Conservation (phyloP, 1,140 invertebrate genomes). For the Harlomillsia oculata region DNA sequence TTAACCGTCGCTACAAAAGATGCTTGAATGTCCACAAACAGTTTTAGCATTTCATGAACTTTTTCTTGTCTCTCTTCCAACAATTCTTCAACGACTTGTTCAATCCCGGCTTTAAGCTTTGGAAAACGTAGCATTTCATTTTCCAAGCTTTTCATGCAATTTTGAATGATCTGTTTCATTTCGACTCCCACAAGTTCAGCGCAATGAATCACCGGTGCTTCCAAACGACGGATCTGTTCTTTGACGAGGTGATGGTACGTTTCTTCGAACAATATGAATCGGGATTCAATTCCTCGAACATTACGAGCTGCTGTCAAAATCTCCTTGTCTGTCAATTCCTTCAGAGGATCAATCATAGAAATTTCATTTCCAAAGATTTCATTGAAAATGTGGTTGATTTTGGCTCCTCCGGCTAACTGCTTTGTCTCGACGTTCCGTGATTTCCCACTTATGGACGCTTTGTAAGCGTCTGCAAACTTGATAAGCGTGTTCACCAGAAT, state of each 20-base stretch:
- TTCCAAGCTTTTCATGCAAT: no score
- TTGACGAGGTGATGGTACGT: constrained; percentile 92
- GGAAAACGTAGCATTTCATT: no score
- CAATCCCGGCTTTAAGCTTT: no score
- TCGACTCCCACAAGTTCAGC: constrained; percentile 97
- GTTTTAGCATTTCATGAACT: no score
- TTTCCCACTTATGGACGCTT: constrained; percentile 92
- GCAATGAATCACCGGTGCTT: constrained; percentile 91
- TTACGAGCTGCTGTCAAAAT: constrained; percentile 95
- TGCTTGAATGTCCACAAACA: no score
- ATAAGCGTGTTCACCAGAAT: constrained; percentile 95
- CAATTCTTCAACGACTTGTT: no score
- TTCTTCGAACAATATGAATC: no score
- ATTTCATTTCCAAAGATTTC: constrained; percentile 88
- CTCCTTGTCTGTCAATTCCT: constrained; percentile 81
- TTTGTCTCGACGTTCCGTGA: constrained; percentile 94
- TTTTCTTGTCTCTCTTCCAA: no score
- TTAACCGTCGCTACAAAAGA: no score
- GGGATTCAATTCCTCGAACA: constrained; percentile 76
- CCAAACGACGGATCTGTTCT: constrained; percentile 83
- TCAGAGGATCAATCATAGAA: constrained; percentile 84
- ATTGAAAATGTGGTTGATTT: constrained; percentile 98
- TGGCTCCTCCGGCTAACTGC: constrained; percentile 92
- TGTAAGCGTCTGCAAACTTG: constrained; percentile 96
- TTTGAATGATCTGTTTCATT: constrained; percentile 96